Evolutionary conservation across 2,113 vertebrate genomes (phyloP).

Genomic region (Peromyscus maniculatus): DNA sequence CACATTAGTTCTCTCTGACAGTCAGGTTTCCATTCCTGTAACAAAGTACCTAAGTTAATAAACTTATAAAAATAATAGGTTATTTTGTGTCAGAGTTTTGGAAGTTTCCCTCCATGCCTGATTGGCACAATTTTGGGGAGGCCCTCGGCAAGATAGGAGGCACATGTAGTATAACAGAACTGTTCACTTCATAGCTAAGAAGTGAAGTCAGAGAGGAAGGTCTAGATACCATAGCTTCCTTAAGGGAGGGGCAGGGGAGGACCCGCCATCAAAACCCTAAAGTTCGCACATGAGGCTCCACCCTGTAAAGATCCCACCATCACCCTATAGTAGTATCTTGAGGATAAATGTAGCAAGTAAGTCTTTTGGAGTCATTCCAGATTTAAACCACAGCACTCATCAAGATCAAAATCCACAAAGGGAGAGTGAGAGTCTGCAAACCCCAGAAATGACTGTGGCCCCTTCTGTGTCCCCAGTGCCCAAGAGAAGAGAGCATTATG

Average conservation of each 20-base stretch:
- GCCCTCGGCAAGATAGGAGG: background rate
- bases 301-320: background rate
- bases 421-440: background rate
- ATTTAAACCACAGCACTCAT: background rate
- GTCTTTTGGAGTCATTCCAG: background rate
- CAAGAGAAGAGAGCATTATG: background rate
- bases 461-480: background rate
- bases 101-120: background rate
- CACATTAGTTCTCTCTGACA: background rate
- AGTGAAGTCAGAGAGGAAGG: background rate
- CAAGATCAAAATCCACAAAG: background rate
- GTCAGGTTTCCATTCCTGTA: background rate
- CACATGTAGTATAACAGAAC: background rate
- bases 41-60: background rate
- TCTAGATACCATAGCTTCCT: background rate
- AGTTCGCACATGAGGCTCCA: background rate
- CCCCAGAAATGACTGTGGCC: background rate
- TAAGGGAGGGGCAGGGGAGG: background rate
- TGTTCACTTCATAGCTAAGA: background rate
- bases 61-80: background rate
- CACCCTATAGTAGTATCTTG: background rate
- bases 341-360: background rate
- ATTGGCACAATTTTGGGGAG: background rate
- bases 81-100: background rate
- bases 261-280: background rate